These are phyloP conservation scores for Montipora capricornis DNA, from an alignment of 64 coral and sea anemone species.

Conservation along the genomic window DNA sequence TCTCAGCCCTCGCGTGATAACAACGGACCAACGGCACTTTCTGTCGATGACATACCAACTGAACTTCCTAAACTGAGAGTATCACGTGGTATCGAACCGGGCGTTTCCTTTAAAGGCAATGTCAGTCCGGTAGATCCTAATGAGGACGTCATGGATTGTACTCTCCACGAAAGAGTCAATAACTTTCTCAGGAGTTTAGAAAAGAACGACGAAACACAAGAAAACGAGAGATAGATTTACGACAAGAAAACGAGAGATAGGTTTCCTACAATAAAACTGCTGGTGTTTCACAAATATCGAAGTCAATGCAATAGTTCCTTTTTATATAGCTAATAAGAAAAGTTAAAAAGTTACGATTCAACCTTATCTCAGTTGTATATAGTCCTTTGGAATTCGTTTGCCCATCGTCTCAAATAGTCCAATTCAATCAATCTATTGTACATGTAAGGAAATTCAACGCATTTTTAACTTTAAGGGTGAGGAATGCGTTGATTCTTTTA, in stretches of 20 bases:
- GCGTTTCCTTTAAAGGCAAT: background rate
- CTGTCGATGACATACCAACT: background rate
- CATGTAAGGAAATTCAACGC: too few relatives aligned
- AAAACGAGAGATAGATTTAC: background rate
- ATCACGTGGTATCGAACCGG: background rate
- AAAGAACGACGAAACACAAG: background rate
- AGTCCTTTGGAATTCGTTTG: too few relatives aligned
- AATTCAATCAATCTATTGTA: too few relatives aligned
- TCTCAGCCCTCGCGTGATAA: slow-evolving; percentile 11
- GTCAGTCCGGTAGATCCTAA: background rate
- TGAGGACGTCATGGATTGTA: slow-evolving; percentile 25
- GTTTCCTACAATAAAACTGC: background rate
- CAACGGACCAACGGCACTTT: background rate
- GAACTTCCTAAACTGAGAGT: slow-evolving; percentile 22
- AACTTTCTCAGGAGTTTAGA: slow-evolving; percentile 39
- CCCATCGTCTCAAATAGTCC: too few relatives aligned
- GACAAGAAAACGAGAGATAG: background rate
- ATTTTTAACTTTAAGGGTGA: too few relatives aligned
- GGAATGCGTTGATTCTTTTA: too few relatives aligned
- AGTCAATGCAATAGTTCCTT: background rate
- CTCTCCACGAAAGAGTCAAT: slow-evolving; percentile 35
- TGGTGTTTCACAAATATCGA: background rate
- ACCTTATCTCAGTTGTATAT: too few relatives aligned
- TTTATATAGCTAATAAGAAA: background rate
- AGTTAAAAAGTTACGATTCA: too few relatives aligned